A percentile compares a stretch with the other conserved stretches of the same genome.
Evolutionary conservation across 2,888 invertebrate species (phyloP).

Genomic region (Urechis unicinctus): DNA sequence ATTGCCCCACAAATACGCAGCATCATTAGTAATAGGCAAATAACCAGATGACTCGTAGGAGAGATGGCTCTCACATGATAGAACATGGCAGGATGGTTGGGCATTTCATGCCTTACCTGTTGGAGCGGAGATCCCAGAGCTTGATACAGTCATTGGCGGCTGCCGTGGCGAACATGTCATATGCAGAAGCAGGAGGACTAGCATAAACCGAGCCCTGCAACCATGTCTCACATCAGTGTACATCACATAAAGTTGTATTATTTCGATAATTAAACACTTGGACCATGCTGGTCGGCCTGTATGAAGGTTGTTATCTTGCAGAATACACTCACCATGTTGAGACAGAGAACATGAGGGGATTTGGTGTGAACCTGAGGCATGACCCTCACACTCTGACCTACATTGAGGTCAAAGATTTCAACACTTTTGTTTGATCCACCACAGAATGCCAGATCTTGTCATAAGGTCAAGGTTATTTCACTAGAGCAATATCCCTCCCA

Average conservation of each 20-base stretch:
- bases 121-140: constrained; percentile 49
- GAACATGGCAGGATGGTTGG: too few relatives aligned
- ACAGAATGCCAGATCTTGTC: constrained; percentile 47
- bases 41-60: too few relatives aligned
- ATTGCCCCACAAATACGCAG: too few relatives aligned
- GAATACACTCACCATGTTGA: constrained; percentile 37
- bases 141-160: constrained; percentile 48
- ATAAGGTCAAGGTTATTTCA: too few relatives aligned
- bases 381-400: constrained; percentile 28
- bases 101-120: too few relatives aligned
- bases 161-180: constrained; percentile 44
- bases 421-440: constrained; percentile 43
- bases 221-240: neutral
- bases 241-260: too few relatives aligned
- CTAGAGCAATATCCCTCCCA: too few relatives aligned
- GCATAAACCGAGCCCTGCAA: constrained; percentile 36
- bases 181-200: constrained; percentile 35
- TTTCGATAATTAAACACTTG: too few relatives aligned
- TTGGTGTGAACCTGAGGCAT: constrained; percentile 40
- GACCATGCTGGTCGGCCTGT: too few relatives aligned
- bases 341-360: constrained; percentile 35
- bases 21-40: too few relatives aligned
- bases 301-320: too few relatives aligned
- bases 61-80: too few relatives aligned
- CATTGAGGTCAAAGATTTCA: constrained; percentile 47